A percentile compares a stretch with the other conserved stretches of the same genome.
phyloP scores from a whole-genome alignment of 2,888 invertebrate species.

The Gari tellinella region DNA sequence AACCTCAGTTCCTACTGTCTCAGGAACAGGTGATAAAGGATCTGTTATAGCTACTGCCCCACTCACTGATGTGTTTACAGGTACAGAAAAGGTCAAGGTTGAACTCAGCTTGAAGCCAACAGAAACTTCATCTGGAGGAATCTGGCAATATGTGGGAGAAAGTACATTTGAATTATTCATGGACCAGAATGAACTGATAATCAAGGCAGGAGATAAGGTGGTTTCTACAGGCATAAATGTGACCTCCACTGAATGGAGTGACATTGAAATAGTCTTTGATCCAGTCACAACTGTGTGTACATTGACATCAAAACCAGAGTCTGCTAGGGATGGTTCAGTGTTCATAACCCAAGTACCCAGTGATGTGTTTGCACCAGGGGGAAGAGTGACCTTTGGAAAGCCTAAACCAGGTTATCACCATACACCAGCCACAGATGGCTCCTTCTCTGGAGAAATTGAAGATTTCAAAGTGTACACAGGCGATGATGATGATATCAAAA shows the following conservation, averaged over 20 bases:
- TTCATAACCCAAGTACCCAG: constrained; percentile 22
- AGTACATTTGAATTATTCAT: constrained; percentile 27
- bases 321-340: not conserved
- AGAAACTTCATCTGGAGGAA: constrained; percentile 22
- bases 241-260: constrained; percentile 42
- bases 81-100: constrained; percentile 12
- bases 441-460: constrained; percentile 48
- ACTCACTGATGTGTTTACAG: constrained; percentile 20
- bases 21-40: constrained; percentile 13
- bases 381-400: constrained; percentile 64
- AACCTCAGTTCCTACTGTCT: not conserved
- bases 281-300: constrained; percentile 8
- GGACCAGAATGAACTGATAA: constrained; percentile 12
- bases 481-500: constrained; percentile 5
- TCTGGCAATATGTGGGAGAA: constrained; percentile 38
- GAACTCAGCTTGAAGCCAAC: constrained; percentile 26
- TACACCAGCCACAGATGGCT: constrained; percentile 38
- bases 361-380: constrained; percentile 52
- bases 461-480: constrained; percentile 11
- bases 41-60: constrained; percentile 18
- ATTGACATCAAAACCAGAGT: not conserved
- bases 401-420: constrained; percentile 48
- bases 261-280: constrained; percentile 57
- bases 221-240: constrained; percentile 27
- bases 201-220: constrained; percentile 22